Conservation (phyloP, 2,888 invertebrate species). For the Operophtera brumata region DNA sequence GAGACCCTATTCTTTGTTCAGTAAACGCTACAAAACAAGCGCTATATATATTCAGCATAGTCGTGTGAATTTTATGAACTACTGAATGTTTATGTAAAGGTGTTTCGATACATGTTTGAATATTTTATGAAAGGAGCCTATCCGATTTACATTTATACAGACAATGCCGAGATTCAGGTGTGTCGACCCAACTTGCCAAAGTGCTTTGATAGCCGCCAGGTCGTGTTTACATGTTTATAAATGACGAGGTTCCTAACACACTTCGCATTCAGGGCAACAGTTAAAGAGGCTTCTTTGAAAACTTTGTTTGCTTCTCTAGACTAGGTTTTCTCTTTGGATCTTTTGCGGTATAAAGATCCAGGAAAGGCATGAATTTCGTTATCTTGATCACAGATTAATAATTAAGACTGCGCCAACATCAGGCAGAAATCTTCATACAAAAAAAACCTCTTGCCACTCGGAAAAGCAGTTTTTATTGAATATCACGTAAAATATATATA, state of each 20-base stretch:
- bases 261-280: constrained; percentile 30
- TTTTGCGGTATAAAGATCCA: neutral
- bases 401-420: too few species aligned
- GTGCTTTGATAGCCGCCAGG: constrained; percentile 22
- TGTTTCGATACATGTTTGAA: constrained; percentile 31
- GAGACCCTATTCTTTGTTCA: constrained; percentile 10
- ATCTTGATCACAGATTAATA: too few species aligned
- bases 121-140: constrained; percentile 33
- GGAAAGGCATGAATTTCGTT: too few species aligned
- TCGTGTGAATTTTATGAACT: constrained; percentile 29
- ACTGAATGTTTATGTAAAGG: constrained; percentile 29
- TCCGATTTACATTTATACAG: constrained; percentile 33
- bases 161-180: constrained; percentile 27
- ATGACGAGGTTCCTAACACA: constrained; percentile 35
- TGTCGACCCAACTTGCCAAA: constrained; percentile 26
- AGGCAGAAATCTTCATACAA: too few species aligned
- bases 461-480: too few species aligned
- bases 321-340: constrained; percentile 1
- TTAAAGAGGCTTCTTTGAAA: constrained; percentile 24
- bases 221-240: constrained; percentile 34
- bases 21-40: neutral
- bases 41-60: constrained; percentile 12
- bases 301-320: constrained; percentile 14
- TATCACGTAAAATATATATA: too few species aligned
- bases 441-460: too few species aligned